Base-by-base conservation (phyloP, 1,140 invertebrate genomes). In the Magallana angulata region DNA sequence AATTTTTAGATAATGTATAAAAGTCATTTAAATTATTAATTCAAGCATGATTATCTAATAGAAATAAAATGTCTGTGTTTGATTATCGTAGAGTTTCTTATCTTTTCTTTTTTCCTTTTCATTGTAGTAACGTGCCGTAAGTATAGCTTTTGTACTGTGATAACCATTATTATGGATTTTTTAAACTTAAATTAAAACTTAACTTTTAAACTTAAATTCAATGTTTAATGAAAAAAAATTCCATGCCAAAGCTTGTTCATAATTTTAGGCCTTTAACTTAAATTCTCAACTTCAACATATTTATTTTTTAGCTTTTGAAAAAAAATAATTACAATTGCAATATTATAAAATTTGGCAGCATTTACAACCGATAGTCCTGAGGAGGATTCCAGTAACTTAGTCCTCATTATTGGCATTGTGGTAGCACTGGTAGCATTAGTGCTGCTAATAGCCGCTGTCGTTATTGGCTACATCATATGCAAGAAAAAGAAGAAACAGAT, bases 401-500 rank as follows among this genome's bases (percentile, higher is more conserved):
- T 8, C 0, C 9, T 76, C 18, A 76, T 76, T 8, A 12, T 11
- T 9, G 68, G 68, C 0, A 36, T 76, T 12, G 68, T 76, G 1
- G 11, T 76, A 30, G 68, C 7, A 12, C 0, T 76, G 1, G 11
- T 76, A 30, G 68, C 7, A 12, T 0, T 62, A 9, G 8, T 76
- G 9, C 30, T 76, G 2, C 12, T 76, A 1, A 11, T 76, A 4
- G 36, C 36, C 1, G 68, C 24, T 14, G 30, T 18, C 16, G 57
- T 59, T 57, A 81, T 7, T 80, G 83, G 81, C 85, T 83, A 76
- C 60, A 81, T 56, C 64, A 88, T 68, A 60, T 88, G 7, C 58
- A 24, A n/a, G 86, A 84, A 36, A 64, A 57, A 76, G 56, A 68
- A n/a, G 58, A 82, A 82, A 24, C 68, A 76, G 24, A 76, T 76